Evolutionary conservation across 1,140 invertebrate genomes (phyloP).

Genomic region (Rhopalosiphum maidis): DNA sequence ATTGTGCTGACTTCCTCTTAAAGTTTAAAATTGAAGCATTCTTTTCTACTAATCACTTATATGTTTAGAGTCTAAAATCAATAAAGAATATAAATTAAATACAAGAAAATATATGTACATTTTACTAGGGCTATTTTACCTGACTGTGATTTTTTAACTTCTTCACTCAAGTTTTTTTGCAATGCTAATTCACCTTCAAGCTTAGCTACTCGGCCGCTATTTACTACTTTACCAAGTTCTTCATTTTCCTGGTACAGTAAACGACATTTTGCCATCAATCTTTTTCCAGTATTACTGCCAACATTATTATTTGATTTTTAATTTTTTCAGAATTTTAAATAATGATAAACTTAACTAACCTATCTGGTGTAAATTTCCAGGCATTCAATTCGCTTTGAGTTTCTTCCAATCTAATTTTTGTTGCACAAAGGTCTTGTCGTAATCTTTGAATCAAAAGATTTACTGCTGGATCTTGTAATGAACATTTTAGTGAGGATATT

Average conservation of each 20-base stretch:
- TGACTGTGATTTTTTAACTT: slow-evolving; percentile 96
- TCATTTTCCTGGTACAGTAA: slow-evolving; percentile 98
- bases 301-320: neutral
- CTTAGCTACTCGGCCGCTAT: slow-evolving; percentile 92
- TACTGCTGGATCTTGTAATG: slow-evolving; percentile 92
- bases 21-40: neutral
- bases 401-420: slow-evolving; percentile 91
- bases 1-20: too few species aligned
- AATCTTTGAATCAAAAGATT: slow-evolving; percentile 93
- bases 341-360: slow-evolving; percentile 65
- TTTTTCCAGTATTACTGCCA: slow-evolving; percentile 88
- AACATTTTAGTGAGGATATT: slow-evolving; percentile 74
- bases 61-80: neutral
- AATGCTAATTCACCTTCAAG: slow-evolving; percentile 93
- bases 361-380: slow-evolving; percentile 99
- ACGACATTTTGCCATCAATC: slow-evolving; percentile 96
- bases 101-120: neutral
- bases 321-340: neutral
- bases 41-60: neutral
- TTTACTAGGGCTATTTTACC: slow-evolving; percentile 67
- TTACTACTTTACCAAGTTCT: slow-evolving; percentile 94
- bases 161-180: slow-evolving; percentile 93
- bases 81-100: neutral
- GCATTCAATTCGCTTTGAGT: slow-evolving; percentile 97
- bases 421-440: slow-evolving; percentile 87